These are phyloP conservation scores for Telmatochromis brichardi DNA, from an alignment of 2,113 vertebrate species.

Conservation along the genomic window DNA sequence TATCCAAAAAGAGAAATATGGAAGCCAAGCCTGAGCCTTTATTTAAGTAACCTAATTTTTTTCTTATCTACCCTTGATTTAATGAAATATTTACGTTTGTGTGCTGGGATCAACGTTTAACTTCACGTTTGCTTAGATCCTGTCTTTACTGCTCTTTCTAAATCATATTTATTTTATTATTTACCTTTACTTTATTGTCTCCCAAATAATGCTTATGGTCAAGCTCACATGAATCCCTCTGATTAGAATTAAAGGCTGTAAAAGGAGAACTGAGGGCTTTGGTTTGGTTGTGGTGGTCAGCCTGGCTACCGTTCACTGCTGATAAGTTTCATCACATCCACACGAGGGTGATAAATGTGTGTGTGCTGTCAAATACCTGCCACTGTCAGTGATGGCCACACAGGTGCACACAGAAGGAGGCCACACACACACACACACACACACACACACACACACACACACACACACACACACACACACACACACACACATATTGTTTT, in stretches of 20 bases:
- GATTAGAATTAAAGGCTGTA: neutral
- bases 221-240: neutral
- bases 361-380: neutral
- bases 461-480: neutral
- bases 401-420: neutral
- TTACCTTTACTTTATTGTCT: neutral
- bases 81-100: neutral
- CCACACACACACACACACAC: neutral
- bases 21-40: neutral
- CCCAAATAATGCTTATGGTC: neutral
- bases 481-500: neutral
- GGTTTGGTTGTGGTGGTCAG: neutral
- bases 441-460: neutral
- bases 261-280: neutral
- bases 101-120: neutral
- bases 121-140: neutral
- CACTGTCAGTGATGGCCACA: neutral
- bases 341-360: constrained; percentile 11
- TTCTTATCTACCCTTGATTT: neutral
- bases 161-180: no score
- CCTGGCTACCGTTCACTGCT: neutral
- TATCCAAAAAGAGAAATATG: neutral
- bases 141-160: neutral
- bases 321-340: constrained; percentile 13
- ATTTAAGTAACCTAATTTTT: neutral